Percentiles rank a stretch among this genome's conserved stretches.
phyloP scores from a whole-genome alignment of 2,888 invertebrate species.

The Oligia strigilis region DNA sequence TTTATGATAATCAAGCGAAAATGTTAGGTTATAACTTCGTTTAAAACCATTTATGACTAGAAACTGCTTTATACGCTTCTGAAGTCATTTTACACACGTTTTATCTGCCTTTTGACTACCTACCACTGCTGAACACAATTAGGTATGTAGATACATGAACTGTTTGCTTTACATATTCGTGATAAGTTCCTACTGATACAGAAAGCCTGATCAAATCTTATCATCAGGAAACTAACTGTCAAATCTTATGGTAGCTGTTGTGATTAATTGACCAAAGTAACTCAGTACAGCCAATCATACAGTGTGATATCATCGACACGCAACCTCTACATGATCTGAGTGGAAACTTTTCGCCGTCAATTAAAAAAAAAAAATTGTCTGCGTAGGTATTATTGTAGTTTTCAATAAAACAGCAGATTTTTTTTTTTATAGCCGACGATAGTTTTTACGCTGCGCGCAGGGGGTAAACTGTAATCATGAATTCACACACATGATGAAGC shows the following conservation, averaged over 20 bases:
- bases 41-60: constrained; percentile 39
- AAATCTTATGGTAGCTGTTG: background rate
- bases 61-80: constrained; percentile 28
- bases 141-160: background rate
- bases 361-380: background rate
- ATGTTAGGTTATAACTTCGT: constrained; percentile 51
- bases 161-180: background rate
- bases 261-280: background rate
- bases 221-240: background rate
- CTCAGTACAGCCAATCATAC: background rate
- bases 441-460: too few relatives aligned
- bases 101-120: background rate
- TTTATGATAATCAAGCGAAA: constrained; percentile 64
- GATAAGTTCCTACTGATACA: background rate
- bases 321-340: background rate
- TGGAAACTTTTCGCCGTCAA: background rate
- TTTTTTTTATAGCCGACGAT: background rate
- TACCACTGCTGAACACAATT: background rate
- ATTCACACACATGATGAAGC: too few relatives aligned
- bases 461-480: too few relatives aligned
- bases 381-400: background rate
- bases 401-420: background rate
- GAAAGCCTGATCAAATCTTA: background rate
- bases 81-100: background rate
- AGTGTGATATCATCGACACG: too few relatives aligned